Conservation (phyloP, 1,140 invertebrate genomes). For the Aphelenchoides besseyi region DNA sequence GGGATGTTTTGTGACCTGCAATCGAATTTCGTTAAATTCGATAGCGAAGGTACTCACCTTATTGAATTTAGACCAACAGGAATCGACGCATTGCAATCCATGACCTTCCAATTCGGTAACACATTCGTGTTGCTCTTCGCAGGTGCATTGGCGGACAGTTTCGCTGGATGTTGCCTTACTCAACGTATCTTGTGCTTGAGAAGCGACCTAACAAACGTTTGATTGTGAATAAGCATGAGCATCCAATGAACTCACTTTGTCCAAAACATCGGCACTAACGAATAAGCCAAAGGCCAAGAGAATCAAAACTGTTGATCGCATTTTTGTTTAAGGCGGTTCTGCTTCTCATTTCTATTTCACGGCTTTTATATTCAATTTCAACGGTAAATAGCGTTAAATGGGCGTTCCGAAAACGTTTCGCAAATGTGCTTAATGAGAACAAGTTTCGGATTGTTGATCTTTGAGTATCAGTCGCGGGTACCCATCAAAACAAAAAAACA, state of each 20-base stretch:
- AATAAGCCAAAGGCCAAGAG: not conserved
- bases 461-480: no score
- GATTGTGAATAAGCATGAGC: not conserved
- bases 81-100: not conserved
- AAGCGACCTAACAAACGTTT: not conserved
- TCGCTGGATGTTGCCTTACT: conserved; percentile 21
- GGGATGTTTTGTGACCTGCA: not conserved
- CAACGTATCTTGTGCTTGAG: not conserved
- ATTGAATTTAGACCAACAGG: conserved; percentile 21
- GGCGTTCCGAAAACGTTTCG: no score
- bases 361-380: no score
- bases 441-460: no score
- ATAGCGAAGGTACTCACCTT: conserved; percentile 11
- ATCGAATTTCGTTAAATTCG: not conserved
- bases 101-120: not conserved
- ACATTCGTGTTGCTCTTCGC: conserved; percentile 25
- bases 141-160: conserved; percentile 37
- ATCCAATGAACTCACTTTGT: not conserved
- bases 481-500: no score
- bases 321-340: not conserved
- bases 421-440: no score
- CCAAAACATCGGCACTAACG: not conserved
- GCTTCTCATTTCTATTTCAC: no score
- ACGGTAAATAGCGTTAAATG: no score
- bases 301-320: not conserved